Conservation (phyloP, 1,140 invertebrate genomes). For the Neodiprion virginianus region DNA sequence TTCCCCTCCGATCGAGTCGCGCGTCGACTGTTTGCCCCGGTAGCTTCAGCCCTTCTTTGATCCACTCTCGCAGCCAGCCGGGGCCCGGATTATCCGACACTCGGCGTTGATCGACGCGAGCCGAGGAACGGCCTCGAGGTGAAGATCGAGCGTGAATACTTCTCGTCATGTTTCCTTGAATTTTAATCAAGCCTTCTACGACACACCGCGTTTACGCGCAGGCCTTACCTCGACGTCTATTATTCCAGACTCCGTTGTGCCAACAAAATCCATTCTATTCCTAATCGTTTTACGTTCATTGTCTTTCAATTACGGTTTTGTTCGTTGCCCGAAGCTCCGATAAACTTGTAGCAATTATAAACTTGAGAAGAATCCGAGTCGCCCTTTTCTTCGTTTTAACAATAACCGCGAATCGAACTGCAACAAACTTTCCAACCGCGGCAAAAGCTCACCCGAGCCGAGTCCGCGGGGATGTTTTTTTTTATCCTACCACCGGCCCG, state of each 20-base stretch:
- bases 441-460: too few relatives aligned
- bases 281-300: constrained; percentile 36
- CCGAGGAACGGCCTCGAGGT: constrained; percentile 13
- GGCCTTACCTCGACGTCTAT: background rate
- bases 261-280: constrained; percentile 36
- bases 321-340: background rate
- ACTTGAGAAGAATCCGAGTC: too few relatives aligned
- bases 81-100: background rate
- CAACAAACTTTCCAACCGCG: too few relatives aligned
- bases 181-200: constrained; percentile 12
- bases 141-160: constrained; percentile 5
- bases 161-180: constrained; percentile 17
- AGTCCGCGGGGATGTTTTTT: too few relatives aligned
- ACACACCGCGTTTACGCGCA: background rate
- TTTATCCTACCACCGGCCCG: too few relatives aligned
- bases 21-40: constrained; percentile 8
- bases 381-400: too few relatives aligned
- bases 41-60: background rate
- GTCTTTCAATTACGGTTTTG: constrained; percentile 37
- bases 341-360: too few relatives aligned
- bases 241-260: background rate
- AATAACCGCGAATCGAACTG: too few relatives aligned
- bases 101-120: constrained; percentile 14
- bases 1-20: constrained; percentile 21
- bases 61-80: constrained; percentile 1